Evolutionary conservation across 2,888 invertebrate species (phyloP), one percentile per base, ranked within the genome.

Genomic region (Aproaerema taeniolella): DNA sequence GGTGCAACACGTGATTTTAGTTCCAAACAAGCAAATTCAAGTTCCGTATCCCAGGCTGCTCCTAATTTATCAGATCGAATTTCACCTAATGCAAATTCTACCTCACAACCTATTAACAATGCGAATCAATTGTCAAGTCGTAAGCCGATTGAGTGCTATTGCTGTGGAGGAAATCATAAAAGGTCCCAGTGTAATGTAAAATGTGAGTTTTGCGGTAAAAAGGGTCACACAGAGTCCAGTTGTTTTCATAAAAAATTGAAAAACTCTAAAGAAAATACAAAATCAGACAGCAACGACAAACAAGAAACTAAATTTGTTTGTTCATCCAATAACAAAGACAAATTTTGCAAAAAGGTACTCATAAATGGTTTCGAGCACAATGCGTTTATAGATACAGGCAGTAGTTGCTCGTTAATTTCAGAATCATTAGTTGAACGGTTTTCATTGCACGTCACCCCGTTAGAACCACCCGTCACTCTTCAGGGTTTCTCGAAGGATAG

Each of bases 131-230:
- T n/a, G n/a, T n/a, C n/a, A 11, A 32, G 12, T 11, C 32, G 32
- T 29, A 31, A 14, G 25, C 24, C 13, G 5, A 17, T 31, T n/a
- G 14, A 31, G 10, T 37, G 36, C 29, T 36, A 11, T 12, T 7
- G 2, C 13, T 36, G 36, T 15, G 36, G 36, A 2, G 38, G 38
- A 12, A 31, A 38, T 30, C 38, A 37, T 20, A 20, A 20, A 20
- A 20, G 20, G 7, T 6, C 7, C 7, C 20, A 20, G 20, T 20
- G 20, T 7, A 7, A 20, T 4, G 7, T 20, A 20, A 20, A 20
- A 20, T 20, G 20, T 7, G 20, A 20, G 20, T 6, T 6, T 20
- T 20, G 20, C 20, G 20, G 20, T 4, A 20, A 20, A 7, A 20
- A 7, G 20, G 20, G 20, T 20, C 20, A 20, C 20, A 20, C 20